phyloP scores from a whole-genome alignment of 2,888 invertebrate species.

The Hirtodrosophila confusa region DNA sequence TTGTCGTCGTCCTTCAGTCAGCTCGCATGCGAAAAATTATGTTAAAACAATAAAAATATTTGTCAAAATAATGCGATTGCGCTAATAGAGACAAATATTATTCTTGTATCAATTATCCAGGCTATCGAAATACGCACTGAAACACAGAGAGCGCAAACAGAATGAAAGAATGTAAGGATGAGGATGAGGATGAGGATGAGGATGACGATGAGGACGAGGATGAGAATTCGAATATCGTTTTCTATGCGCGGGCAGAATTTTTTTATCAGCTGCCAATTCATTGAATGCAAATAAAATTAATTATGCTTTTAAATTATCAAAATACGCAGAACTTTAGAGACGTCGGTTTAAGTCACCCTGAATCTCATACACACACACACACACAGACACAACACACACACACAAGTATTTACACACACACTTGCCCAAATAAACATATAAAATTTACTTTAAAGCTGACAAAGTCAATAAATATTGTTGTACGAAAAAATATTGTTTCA shows the following conservation, averaged over 20 bases:
- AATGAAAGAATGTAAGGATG: neutral
- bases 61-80: constrained; percentile 83
- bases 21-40: constrained; percentile 77
- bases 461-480: constrained; percentile 84
- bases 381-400: constrained; percentile 14
- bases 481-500: constrained; percentile 82
- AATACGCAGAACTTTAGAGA: constrained; percentile 36
- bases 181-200: constrained; percentile 1
- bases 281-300: constrained; percentile 54
- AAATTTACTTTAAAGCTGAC: constrained; percentile 84
- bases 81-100: constrained; percentile 79
- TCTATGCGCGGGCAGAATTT: constrained; percentile 5
- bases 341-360: constrained; percentile 29
- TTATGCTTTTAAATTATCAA: constrained; percentile 69
- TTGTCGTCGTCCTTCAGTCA: constrained; percentile 17
- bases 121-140: constrained; percentile 50
- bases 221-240: constrained; percentile 9
- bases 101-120: constrained; percentile 77
- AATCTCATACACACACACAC: constrained; percentile 8
- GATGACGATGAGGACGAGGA: neutral
- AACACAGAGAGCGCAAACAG: neutral
- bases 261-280: constrained; percentile 37
- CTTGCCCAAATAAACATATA: constrained; percentile 72
- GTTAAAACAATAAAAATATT: constrained; percentile 82
- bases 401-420: constrained; percentile 32